Conservation (phyloP, 2,113 vertebrate genomes). For the Xiphophorus hellerii region DNA sequence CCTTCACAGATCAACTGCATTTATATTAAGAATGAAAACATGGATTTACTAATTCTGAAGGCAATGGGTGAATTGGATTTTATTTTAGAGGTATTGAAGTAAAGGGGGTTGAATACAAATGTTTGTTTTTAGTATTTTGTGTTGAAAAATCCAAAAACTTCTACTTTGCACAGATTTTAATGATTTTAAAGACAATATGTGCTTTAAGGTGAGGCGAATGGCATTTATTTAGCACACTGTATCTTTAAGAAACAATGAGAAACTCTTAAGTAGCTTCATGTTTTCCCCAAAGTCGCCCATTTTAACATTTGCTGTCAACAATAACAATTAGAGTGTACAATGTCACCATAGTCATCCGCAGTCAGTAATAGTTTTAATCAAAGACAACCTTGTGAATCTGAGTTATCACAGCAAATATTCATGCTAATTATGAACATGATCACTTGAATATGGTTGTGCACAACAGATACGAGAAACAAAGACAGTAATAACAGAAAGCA, state of each 20-base stretch:
- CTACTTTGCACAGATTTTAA: neutral
- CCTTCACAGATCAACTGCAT: neutral
- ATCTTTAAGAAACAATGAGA: too few species aligned
- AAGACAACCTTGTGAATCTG: neutral
- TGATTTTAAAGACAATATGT: too few species aligned
- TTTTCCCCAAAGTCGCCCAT: too few species aligned
- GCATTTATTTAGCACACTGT: too few species aligned
- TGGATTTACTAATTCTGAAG: neutral
- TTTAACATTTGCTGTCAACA: neutral
- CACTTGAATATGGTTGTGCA: neutral
- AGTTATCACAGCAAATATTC: neutral
- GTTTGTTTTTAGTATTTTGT: too few species aligned
- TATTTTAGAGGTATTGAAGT: neutral
- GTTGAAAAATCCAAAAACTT: neutral
- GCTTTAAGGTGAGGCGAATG: too few species aligned
- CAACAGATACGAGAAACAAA: neutral
- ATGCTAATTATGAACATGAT: neutral
- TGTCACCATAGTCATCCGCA: neutral
- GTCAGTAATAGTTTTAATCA: neutral
- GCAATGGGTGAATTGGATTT: neutral
- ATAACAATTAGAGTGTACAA: neutral
- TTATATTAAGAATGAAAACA: neutral
- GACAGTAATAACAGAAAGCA: neutral
- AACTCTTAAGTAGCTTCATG: too few species aligned
- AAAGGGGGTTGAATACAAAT: neutral